phyloP scores from a whole-genome alignment of 2,113 vertebrate genomes.

The Chloroceryle aenea region DNA sequence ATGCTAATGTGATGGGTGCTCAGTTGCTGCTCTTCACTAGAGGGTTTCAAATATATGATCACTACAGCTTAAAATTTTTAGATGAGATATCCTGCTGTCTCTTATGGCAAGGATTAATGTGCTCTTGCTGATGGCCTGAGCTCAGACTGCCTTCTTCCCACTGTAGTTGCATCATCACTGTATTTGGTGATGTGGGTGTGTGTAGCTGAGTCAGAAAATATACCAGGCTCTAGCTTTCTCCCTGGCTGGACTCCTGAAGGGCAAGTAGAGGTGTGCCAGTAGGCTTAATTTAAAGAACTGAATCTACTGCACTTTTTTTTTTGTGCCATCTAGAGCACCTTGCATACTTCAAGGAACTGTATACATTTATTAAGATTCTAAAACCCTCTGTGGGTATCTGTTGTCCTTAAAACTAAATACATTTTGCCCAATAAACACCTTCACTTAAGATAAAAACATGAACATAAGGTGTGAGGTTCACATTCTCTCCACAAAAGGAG shows the following conservation, averaged over 20 bases:
- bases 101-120: background rate
- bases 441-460: background rate
- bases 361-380: background rate
- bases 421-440: background rate
- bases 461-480: background rate
- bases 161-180: background rate
- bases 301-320: background rate
- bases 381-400: background rate
- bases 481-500: background rate
- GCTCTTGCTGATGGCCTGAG: background rate
- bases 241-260: background rate
- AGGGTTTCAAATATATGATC: background rate
- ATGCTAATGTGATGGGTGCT: background rate
- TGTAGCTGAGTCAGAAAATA: background rate
- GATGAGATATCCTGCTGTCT: background rate
- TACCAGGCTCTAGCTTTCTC: background rate
- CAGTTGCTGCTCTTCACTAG: background rate
- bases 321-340: background rate
- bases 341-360: background rate
- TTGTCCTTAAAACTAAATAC: background rate
- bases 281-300: background rate
- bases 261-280: background rate
- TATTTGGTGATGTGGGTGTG: background rate
- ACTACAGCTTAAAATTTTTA: background rate
- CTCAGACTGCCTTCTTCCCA: background rate